Conservation (phyloP, 2,113 vertebrate genomes). For the Penelope pileata region DNA sequence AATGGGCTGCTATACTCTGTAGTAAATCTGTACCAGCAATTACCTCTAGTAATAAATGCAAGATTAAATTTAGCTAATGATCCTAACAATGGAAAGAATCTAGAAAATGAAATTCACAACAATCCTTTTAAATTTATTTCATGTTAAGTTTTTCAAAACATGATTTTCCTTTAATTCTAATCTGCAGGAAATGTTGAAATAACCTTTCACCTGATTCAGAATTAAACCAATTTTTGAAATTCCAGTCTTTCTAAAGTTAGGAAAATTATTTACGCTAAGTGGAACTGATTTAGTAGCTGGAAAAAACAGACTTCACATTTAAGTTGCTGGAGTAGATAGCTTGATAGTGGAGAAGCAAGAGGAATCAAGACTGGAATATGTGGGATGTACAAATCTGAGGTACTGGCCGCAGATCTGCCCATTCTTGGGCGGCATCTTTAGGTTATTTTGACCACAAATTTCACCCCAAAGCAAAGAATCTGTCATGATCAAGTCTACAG, state of each 20-base stretch:
- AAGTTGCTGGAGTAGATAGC: not conserved
- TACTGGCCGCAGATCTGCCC: not conserved
- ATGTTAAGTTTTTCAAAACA: not conserved
- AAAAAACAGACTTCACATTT: not conserved
- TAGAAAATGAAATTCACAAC: not conserved
- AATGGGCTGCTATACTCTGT: not conserved
- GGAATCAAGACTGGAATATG: not conserved
- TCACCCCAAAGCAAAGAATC: not conserved
- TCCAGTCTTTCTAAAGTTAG: not conserved
- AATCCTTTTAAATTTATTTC: not conserved
- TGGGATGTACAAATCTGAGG: not conserved
- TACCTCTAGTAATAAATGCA: not conserved
- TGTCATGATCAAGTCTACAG: not conserved
- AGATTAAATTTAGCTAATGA: not conserved
- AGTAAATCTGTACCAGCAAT: not conserved
- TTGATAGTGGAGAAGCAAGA: not conserved
- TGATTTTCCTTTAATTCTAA: not conserved
- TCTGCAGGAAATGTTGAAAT: not conserved
- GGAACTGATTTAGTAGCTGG: not conserved
- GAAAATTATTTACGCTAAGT: constrained; percentile 2
- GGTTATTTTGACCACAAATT: not conserved
- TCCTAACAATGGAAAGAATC: not conserved
- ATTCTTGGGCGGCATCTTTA: not conserved
- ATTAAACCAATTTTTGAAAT: not conserved
- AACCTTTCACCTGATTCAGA: not conserved